Conservation (phyloP, 2,797 vertebrate genomes). For the Gymnothorax javanicus region DNA sequence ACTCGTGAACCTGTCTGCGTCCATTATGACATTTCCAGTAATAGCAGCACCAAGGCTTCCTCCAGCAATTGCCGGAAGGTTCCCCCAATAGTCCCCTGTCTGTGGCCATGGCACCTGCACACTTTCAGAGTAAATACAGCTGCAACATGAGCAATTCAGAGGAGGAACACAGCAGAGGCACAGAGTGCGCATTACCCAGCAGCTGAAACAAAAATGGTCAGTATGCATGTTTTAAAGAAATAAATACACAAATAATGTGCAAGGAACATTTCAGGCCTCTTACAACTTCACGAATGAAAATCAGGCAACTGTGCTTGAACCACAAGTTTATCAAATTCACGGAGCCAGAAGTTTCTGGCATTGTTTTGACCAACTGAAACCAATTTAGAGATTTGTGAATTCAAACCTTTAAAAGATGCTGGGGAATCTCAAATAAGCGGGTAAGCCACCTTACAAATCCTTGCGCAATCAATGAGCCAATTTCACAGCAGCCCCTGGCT, state of each 20-base stretch:
- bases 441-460: no score
- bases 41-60: constrained; percentile 24
- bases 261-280: not conserved
- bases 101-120: not conserved
- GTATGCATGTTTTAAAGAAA: not conserved
- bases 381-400: no score
- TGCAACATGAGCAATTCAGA: constrained; percentile 7
- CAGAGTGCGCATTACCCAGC: not conserved
- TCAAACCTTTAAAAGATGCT: no score
- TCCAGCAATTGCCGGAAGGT: constrained; percentile 23
- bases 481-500: no score
- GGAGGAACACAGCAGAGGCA: not conserved
- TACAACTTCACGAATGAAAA: not conserved
- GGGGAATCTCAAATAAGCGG: no score
- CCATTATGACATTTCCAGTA: constrained; percentile 1
- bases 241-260: not conserved
- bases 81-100: constrained; percentile 9
- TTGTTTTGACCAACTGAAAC: not conserved
- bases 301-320: not conserved
- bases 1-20: constrained; percentile 37
- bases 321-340: not conserved
- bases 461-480: no score
- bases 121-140: not conserved
- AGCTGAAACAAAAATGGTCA: not conserved
- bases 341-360: not conserved